Percentiles rank a stretch among this genome's conserved stretches.
phyloP scores from a whole-genome alignment of 2,113 vertebrate species.

The Plecotus auritus region DNA sequence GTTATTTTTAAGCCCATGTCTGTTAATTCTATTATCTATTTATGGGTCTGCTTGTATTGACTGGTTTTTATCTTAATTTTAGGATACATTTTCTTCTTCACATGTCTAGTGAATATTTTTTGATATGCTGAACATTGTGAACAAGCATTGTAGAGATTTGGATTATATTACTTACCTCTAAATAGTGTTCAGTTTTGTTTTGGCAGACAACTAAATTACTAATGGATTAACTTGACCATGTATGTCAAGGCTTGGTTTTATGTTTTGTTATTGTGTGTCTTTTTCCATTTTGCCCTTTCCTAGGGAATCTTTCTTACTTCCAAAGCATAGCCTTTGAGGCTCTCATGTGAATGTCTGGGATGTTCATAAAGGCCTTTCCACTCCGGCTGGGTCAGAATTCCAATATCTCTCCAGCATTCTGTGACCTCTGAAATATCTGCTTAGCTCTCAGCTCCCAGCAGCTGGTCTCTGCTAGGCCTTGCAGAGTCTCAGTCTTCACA shows the following conservation, averaged over 20 bases:
- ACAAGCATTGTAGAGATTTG: neutral
- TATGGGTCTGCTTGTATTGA: neutral
- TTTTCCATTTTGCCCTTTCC: neutral
- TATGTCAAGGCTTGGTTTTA: neutral
- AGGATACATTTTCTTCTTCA: neutral
- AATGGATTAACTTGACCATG: neutral
- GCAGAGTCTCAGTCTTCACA: neutral
- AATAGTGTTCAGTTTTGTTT: neutral
- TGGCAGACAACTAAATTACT: neutral
- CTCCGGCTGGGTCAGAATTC: neutral
- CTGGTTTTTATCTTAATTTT: constrained; percentile 3
- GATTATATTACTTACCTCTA: neutral
- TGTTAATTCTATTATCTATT: neutral
- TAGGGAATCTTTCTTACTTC: neutral
- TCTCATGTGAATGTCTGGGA: neutral
- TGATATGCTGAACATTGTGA: neutral
- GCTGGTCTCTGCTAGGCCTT: neutral
- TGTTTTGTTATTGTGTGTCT: neutral
- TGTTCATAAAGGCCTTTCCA: neutral
- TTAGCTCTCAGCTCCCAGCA: too few species aligned
- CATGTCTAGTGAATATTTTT: neutral
- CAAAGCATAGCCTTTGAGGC: neutral
- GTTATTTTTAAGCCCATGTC: neutral
- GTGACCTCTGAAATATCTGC: neutral
- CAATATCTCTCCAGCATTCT: neutral